phyloP scores from a whole-genome alignment of 2,797 vertebrate species.

The Helostoma temminkii region DNA sequence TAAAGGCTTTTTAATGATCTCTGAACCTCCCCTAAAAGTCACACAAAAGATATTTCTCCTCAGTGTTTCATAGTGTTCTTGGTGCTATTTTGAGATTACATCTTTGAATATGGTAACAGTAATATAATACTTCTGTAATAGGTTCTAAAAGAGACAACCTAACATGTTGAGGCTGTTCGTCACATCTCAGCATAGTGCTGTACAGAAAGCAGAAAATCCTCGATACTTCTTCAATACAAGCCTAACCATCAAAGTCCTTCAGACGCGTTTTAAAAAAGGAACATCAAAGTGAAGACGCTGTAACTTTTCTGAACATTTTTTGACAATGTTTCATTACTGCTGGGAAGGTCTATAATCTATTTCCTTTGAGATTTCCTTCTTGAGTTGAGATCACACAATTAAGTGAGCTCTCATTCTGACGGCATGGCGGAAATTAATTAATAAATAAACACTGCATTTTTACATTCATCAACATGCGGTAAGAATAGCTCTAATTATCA shows the following conservation, averaged over 20 bases:
- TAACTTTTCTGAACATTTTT: constrained; percentile 76
- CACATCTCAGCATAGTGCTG: constrained; percentile 4
- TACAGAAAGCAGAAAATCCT: constrained; percentile 44
- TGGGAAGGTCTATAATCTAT: constrained; percentile 79
- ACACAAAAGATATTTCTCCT: not conserved
- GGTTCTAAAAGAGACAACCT: constrained; percentile 13
- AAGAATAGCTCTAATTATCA: constrained; percentile 87
- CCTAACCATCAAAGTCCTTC: constrained; percentile 61
- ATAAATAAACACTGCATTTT: constrained; percentile 83
- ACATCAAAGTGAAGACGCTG: constrained; percentile 72
- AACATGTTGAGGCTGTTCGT: constrained; percentile 31
- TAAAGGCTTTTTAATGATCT: not conserved
- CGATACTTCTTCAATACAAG: constrained; percentile 26
- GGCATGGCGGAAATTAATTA: constrained; percentile 76
- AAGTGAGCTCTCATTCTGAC: constrained; percentile 72
- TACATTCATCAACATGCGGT: constrained; percentile 81
- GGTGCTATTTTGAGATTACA: not conserved
- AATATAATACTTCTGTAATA: constrained; percentile 13
- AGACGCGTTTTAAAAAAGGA: constrained; percentile 62
- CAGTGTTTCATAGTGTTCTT: not conserved
- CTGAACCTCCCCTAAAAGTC: not conserved
- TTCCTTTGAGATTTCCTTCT: constrained; percentile 81
- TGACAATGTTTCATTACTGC: constrained; percentile 81
- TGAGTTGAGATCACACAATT: constrained; percentile 82
- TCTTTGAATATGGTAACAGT: not conserved